Evolutionary conservation across 1,140 invertebrate genomes (phyloP), one percentile per base, ranked within the genome.

Genomic region (Drosophila pectinifera): DNA sequence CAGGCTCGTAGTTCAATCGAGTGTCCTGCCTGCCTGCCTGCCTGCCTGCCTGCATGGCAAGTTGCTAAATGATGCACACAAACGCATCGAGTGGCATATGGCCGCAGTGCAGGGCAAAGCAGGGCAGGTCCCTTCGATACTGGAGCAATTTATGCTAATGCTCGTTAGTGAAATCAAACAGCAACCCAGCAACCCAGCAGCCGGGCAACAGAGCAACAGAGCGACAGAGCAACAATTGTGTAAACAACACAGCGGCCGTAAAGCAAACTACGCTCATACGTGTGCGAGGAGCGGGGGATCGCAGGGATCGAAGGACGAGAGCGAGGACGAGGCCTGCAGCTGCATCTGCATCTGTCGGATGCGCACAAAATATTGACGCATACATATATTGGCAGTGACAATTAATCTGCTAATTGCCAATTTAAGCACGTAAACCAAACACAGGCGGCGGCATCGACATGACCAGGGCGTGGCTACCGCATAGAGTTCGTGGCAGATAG

Each of bases 401-500:
- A 88, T 88, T 88, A 88, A 88, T 88, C 84, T 88, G 84, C 84
- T 88, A 89, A 88, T 88, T 88, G 84, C 76, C 84, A 88, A 88
- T 88, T 88, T 88, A 89, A 89, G 84, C 84, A 88, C 84, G 84
- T 88, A 88, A 89, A 88, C 84, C 84, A 84, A 88, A 88, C 84
- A 88, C 79, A 83, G 81, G 83, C 80, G 76, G 68, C 39, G 64
- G 57, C 73, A 61, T 48, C 67, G 58, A 79, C 76, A 79, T 56
- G 58, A 41, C 78, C 63, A 61, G 80, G 76, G 74, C 38, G 53
- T 64, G 46, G 67, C 38, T 49, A 45, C 42, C 36, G 26, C 26
- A 43, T 43, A 38, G 42, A 36, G 34, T 51, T 53, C 18, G 49
- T 42, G 51, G 39, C 56, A 43, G 28, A 49, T 74, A 43, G 57